Evolutionary conservation across 2,113 vertebrate genomes (phyloP).

Genomic region (Chloropsis cyanopogon): DNA sequence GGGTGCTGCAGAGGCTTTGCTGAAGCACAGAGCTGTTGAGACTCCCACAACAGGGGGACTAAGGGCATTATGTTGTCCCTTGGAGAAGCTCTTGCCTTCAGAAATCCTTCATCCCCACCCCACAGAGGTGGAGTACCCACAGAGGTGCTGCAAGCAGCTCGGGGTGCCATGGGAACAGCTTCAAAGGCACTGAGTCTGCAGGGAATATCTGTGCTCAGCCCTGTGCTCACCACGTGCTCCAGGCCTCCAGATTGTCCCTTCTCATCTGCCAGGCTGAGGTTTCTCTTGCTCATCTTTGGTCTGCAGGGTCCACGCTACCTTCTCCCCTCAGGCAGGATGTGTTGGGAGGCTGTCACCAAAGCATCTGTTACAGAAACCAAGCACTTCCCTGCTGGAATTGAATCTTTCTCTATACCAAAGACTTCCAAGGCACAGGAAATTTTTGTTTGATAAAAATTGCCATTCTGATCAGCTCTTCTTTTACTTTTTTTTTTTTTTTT

Average conservation of each 20-base stretch:
- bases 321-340: background rate
- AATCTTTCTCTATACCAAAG: background rate
- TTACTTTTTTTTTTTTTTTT: fast-evolving
- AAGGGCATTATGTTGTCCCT: background rate
- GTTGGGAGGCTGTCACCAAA: background rate
- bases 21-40: background rate
- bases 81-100: background rate
- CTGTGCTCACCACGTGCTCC: fast-evolving
- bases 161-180: fast-evolving
- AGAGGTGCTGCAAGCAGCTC: background rate
- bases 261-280: background rate
- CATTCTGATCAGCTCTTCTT: background rate
- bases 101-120: background rate
- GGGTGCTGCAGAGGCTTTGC: background rate
- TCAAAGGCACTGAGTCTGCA: background rate
- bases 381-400: background rate
- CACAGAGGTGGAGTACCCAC: background rate
- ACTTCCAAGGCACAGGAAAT: background rate
- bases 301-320: background rate
- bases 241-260: background rate
- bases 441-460: background rate
- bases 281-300: background rate
- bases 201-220: background rate
- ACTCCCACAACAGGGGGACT: fast-evolving
- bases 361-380: background rate